Base-by-base conservation (phyloP, 2,113 vertebrate genomes). In the Monopterus albus region DNA sequence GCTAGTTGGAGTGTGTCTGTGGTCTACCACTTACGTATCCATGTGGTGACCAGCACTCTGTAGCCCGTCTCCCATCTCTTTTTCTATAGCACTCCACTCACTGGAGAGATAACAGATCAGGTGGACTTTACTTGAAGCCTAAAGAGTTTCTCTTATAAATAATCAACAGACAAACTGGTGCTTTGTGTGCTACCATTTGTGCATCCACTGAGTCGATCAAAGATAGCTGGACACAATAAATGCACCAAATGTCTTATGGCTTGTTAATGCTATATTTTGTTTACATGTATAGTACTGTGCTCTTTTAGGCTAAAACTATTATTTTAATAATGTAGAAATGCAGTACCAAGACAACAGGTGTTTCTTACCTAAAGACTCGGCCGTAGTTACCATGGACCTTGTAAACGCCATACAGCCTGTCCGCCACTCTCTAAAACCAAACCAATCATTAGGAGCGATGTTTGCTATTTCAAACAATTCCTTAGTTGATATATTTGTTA, bases 21-120 rank as follows among this genome's bases (percentile, higher is more conserved):
- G n/a, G 12, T 56, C 11, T 21, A 9, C 45, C 83, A 93, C 96
- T 94, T 89, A 98, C 96, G 96, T 96, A 71, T 98, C 96, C 96
- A 98, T 97, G 88, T 98, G 96, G 88, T 97, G 96, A 31, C 96
- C 96, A 57, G 96, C 96, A 85, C 96, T 98, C 93, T 98, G 96
- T n/a, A 98, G 89, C 23, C 96, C 96, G 43, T 98, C 96, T 62
- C 96, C 96, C 96, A 98, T 98, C 89, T 98, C 96, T 74, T 95
- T 97, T 69, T 97, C 96, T 87, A 97, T 97, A 21, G 96, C 96
- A 49, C 96, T 97, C 96, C 96, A 98, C 78, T 98, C 96, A 89
- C 96, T 97, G 74, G 1, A 77, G 25, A 66, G 26, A 82, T 6
- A 78, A 47, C 20, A 20, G 51, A 17, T 14, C 17, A 56, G n/a